Base-by-base conservation (phyloP, 2,797 vertebrate species). In the Malurus leucopterus region DNA sequence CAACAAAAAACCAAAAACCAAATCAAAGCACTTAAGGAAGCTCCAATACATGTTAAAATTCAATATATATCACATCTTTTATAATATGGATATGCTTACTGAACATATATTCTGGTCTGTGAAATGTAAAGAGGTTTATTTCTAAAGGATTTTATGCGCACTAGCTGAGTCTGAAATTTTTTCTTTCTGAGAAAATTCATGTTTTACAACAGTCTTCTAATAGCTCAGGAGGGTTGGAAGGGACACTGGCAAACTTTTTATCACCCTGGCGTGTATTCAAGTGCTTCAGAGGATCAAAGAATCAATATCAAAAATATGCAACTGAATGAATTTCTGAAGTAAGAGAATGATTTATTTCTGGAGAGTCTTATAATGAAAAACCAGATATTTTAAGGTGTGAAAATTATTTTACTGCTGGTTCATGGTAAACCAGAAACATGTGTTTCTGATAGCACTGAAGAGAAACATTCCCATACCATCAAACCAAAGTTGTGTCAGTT, bases 311-410 rank as follows among this genome's bases (percentile, higher is more conserved):
- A 63, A 86, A 77, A 54, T 38, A 76, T 24, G 23, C 15, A 73
- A 47, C n/a, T 38, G 24, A 62, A 79, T 54, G 9, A 77, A 32
- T 74, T 86, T 88, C 67, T 71, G 43, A 88, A 77, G 44, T 67
- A 74, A 70, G 16, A 30, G 12, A 71, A 79, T 29, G 23, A 7
- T 61, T 85, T 71, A 63, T 88, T 59, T 71, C 40, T 61, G 30
- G 26, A 80, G 12, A 59, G 7, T 9, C 3, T 19, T 32, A n/a
- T 41, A 64, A 69, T 63, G 47, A 58, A 92, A 91, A 43, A 65
- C 54, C n/a, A 71, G 47, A 62, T n/a, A 24, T 15, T 71, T 79
- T 58, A 79, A 78, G 29, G 32, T 29, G 20, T 75, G 34, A 71
- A 46, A 63, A 57, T 53, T 77, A 19, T 44, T 80, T 80, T 49